Evolutionary conservation across 2,888 invertebrate genomes (phyloP).

Genomic region (Melangyna quadrimaculata): DNA sequence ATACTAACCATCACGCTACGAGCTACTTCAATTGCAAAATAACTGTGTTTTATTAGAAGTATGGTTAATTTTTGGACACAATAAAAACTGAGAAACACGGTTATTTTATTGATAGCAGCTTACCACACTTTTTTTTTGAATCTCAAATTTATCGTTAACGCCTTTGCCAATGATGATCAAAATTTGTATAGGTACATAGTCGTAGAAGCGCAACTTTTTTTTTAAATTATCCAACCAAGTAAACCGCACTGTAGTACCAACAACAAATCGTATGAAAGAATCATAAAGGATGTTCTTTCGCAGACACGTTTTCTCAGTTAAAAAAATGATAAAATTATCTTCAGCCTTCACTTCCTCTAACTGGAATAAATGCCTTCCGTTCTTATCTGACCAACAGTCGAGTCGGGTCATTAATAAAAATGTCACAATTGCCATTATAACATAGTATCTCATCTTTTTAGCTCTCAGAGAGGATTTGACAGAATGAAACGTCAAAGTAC

Average conservation of each 20-base stretch:
- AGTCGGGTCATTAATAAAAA: conserved; percentile 18
- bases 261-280: neutral
- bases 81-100: too few relatives aligned
- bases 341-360: neutral
- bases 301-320: conserved; percentile 43
- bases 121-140: too few relatives aligned
- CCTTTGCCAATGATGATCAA: too few relatives aligned
- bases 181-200: too few relatives aligned
- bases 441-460: conserved; percentile 49
- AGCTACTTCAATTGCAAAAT: too few relatives aligned
- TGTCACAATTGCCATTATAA: conserved; percentile 28
- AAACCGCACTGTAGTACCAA: neutral
- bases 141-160: too few relatives aligned
- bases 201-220: too few relatives aligned
- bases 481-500: neutral
- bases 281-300: neutral
- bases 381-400: conserved; percentile 17
- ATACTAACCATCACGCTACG: too few relatives aligned
- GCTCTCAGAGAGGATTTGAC: conserved; percentile 1
- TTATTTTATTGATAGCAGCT: too few relatives aligned
- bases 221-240: neutral
- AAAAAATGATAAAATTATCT: conserved; percentile 39
- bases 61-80: too few relatives aligned
- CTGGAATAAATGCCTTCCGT: neutral
- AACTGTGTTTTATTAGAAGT: too few relatives aligned